These are phyloP conservation scores for Propithecus coquereli DNA, from an alignment of 2,113 vertebrate genomes.

Conservation along the genomic window DNA sequence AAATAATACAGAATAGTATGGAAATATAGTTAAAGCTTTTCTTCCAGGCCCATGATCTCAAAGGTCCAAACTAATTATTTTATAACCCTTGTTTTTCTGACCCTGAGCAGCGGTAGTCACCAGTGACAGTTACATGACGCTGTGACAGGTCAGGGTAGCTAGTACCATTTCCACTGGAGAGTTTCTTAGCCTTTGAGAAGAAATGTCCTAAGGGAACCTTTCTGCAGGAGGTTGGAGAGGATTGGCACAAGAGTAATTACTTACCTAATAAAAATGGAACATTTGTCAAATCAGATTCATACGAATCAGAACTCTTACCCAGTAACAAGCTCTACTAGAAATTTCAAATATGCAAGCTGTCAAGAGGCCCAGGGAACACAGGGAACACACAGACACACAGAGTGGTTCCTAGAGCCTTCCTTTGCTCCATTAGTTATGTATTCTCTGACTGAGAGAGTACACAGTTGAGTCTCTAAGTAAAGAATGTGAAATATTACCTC, in stretches of 20 bases:
- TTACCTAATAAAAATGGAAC: not conserved
- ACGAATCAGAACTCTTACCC: not conserved
- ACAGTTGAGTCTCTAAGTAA: not conserved
- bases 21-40: not conserved
- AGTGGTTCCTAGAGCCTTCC: not conserved
- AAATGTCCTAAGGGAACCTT: not conserved
- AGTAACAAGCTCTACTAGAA: not conserved
- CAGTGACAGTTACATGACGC: not conserved
- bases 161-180: not conserved
- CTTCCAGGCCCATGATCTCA: not conserved
- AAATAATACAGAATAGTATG: not conserved
- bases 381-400: not conserved
- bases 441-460: not conserved
- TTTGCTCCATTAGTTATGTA: not conserved
- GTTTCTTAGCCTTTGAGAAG: not conserved
- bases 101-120: not conserved
- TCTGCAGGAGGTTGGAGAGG: not conserved
- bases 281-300: not conserved
- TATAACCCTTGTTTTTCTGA: not conserved
- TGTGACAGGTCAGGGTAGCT: not conserved
- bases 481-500: not conserved
- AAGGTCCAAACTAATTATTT: not conserved
- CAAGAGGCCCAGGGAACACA: not conserved
- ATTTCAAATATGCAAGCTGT: not conserved
- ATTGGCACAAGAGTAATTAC: not conserved